Percentiles rank a stretch among this genome's conserved stretches.
These are phyloP conservation scores for Atherinosoma microstoma DNA, from an alignment of 2,797 vertebrate species.

Conservation along the genomic window DNA sequence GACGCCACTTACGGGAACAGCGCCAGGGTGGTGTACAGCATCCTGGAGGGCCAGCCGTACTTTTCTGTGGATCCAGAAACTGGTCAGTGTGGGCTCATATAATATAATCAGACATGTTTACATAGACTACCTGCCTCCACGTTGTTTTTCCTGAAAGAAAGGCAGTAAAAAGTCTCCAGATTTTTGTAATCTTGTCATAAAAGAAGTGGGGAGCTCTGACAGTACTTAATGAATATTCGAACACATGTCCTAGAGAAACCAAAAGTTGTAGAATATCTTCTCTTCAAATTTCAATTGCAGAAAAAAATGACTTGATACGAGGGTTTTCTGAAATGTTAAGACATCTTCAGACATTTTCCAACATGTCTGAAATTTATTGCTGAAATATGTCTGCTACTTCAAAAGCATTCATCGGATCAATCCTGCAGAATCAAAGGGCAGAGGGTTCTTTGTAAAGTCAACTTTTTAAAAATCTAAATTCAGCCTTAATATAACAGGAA, in stretches of 20 bases:
- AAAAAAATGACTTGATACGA: not conserved
- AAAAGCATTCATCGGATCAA: not conserved
- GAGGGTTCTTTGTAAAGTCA: not conserved
- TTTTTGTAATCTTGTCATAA: not conserved
- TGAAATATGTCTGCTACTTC: not conserved
- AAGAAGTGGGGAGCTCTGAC: not conserved
- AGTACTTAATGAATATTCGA: not conserved
- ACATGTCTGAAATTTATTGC: not conserved
- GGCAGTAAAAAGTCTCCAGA: not conserved
- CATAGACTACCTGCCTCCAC: not conserved
- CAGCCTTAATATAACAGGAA: not conserved
- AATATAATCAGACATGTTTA: not conserved
- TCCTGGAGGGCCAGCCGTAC: constrained; percentile 95
- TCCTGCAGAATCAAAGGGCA: not conserved
- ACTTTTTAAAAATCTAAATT: not conserved
- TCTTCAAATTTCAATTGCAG: not conserved
- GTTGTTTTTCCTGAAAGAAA: not conserved
- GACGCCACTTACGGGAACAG: constrained; percentile 96
- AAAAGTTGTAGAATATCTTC: not conserved
- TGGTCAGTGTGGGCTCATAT: constrained; percentile 59
- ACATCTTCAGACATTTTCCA: not conserved
- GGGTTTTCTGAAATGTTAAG: accelerated
- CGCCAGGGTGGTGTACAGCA: constrained; percentile 95
- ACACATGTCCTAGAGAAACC: not conserved
- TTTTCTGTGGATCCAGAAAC: constrained; percentile 95